These are phyloP conservation scores for Carassius gibelio DNA, from an alignment of 2,113 vertebrate species.

Conservation along the genomic window DNA sequence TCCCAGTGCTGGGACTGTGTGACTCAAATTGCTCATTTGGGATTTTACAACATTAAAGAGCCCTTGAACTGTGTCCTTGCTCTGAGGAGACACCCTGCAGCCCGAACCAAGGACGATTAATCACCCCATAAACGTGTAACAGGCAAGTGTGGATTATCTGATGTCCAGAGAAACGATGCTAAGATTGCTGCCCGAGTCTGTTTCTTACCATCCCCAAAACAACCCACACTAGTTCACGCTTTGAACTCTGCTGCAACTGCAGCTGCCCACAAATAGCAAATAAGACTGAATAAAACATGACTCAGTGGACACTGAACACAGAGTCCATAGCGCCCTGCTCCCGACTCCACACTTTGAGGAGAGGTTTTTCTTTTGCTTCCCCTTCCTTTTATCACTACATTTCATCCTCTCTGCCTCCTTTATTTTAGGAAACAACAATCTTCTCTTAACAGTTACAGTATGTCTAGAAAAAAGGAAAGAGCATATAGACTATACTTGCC, in stretches of 20 bases:
- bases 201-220: not conserved
- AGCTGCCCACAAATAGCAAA: not conserved
- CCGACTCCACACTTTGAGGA: conserved; percentile 3
- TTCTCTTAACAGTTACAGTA: not conserved
- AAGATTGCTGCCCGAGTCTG: not conserved
- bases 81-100: conserved; percentile 12
- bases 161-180: conserved; percentile 15
- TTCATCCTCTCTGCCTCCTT: not conserved
- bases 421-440: not conserved
- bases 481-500: conserved; percentile 2
- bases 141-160: conserved; percentile 13
- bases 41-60: conserved; percentile 8
- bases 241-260: conserved; percentile 18
- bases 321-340: not conserved
- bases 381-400: not conserved
- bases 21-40: conserved; percentile 7
- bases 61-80: conserved; percentile 32
- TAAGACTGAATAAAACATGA: not conserved
- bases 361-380: not conserved
- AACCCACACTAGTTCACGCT: conserved; percentile 1
- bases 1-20: not conserved
- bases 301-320: not conserved
- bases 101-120: conserved; percentile 10
- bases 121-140: not conserved
- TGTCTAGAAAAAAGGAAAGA: not conserved